Evolutionary conservation across 1,140 invertebrate genomes (phyloP), one percentile per base, ranked within the genome.

Genomic region (Trichonephila clavipes): DNA sequence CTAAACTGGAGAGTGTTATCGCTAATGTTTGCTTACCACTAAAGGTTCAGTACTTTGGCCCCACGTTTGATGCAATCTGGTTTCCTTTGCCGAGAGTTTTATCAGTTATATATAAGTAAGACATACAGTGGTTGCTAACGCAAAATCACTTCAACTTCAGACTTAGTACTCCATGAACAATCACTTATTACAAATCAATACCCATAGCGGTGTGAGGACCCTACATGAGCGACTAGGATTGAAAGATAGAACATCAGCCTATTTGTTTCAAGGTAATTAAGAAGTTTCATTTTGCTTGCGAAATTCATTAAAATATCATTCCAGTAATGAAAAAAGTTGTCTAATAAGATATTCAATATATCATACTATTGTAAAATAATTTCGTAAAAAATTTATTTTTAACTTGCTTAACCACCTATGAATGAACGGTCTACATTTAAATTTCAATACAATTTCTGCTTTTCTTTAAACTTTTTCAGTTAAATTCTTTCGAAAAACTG

Each of bases 91-190:
- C 64, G 51, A 12, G 62, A 81, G 28, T 77, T 90, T 89, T 90
- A 90, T 90, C 88, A 90, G 88, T 62, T 61, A 58, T 81, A 82
- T 90, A 90, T 90, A 90, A 90, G 61, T 87, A 89, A 89, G 61
- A 21, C 72, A 66, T 82, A 19, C 24, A 34, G 19, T 61, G 44
- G 51, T 90, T 59, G 72, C 88, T 90, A 77, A 40, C 69, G 4
- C 61, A 19, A 87, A 64, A 58, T 28, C 85, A 85, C 58, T 85
- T 59, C 82, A 59, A n/a, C 82, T 85, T 19, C 10, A 58, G 82
- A 24, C 51, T n/a, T 59, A n/a, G 82, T 19, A 83, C 82, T 77
- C 10, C 82, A 58, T 18, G 40, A 58, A 59, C 21, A 85, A 85
- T 58, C 40, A 59, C 8, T 58, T 21, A 59, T 58, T 58, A 1